Evolutionary conservation across 1,140 invertebrate species (phyloP).

Genomic region (Saccostrea cuccullata): DNA sequence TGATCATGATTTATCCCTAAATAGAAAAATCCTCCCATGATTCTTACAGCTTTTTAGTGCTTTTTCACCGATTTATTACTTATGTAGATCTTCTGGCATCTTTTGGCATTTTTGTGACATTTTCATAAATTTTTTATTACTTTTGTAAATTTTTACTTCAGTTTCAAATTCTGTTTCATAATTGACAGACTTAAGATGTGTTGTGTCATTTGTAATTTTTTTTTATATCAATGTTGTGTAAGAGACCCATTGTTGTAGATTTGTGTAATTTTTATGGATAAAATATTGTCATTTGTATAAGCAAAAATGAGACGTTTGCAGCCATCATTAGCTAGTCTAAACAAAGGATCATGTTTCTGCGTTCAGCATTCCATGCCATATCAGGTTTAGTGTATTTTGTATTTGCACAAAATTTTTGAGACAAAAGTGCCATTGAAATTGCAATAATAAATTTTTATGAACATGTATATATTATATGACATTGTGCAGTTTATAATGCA

Average conservation of each 20-base stretch:
- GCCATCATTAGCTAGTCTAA: background rate
- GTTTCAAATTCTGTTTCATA: background rate
- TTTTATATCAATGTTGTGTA: background rate
- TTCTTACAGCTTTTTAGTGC: slow-evolving; percentile 8
- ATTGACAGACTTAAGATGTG: background rate
- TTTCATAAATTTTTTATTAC: background rate
- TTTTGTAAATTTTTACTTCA: slow-evolving; percentile 22
- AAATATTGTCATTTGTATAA: background rate
- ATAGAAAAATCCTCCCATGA: background rate
- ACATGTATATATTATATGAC: background rate
- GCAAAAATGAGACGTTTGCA: background rate
- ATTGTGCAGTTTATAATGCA: too few species aligned
- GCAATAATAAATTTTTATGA: slow-evolving; percentile 6
- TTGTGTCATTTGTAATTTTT: background rate
- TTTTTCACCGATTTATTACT: background rate
- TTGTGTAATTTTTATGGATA: background rate
- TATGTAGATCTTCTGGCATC: background rate
- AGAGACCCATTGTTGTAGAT: background rate
- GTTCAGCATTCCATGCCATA: background rate
- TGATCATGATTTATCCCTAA: background rate
- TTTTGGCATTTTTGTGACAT: slow-evolving; percentile 23
- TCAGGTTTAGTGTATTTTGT: background rate
- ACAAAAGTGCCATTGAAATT: background rate
- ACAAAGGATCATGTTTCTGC: background rate
- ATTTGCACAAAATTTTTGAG: background rate